Conservation (phyloP, 2,888 invertebrate genomes). For the Mamestra brassicae region DNA sequence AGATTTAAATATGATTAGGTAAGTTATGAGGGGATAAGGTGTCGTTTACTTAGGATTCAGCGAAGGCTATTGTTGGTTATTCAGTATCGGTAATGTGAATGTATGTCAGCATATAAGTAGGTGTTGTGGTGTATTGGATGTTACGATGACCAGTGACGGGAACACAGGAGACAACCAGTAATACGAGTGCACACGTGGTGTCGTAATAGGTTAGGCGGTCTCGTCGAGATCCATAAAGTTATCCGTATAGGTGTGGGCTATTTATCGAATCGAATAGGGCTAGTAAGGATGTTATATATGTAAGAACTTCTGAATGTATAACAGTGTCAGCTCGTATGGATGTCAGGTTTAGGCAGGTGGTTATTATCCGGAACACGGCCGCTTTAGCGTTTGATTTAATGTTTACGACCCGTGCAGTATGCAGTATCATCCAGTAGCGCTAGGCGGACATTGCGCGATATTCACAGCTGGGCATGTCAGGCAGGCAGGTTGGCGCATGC, state of each 20-base stretch:
- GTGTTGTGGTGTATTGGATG: constrained; percentile 81
- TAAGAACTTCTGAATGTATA: constrained; percentile 87
- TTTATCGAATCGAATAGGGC: constrained; percentile 87
- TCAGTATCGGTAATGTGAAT: constrained; percentile 83
- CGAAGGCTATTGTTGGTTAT: constrained; percentile 87
- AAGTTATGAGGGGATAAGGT: constrained; percentile 87
- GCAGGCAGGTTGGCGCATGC: constrained; percentile 70
- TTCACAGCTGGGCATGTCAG: constrained; percentile 74
- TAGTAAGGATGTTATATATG: constrained; percentile 84
- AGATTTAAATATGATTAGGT: constrained; percentile 77
- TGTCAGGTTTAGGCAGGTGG: constrained; percentile 86
- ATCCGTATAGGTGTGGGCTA: constrained; percentile 89
- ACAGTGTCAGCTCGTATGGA: constrained; percentile 84
- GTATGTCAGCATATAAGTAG: constrained; percentile 81
- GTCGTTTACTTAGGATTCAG: constrained; percentile 83
- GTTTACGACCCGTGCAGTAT: constrained; percentile 83
- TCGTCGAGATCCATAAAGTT: constrained; percentile 81
- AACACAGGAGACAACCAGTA: constrained; percentile 76
- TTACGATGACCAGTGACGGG: constrained; percentile 80
- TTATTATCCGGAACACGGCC: constrained; percentile 85
- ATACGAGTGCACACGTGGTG: constrained; percentile 76
- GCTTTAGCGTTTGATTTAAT: constrained; percentile 86
- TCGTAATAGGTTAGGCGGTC: constrained; percentile 82
- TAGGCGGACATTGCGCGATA: constrained; percentile 73
- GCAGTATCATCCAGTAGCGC: constrained; percentile 74